Evolutionary conservation across 2,797 vertebrate genomes (phyloP), one percentile per base, ranked within the genome.

Genomic region (Muscicapa comitata): DNA sequence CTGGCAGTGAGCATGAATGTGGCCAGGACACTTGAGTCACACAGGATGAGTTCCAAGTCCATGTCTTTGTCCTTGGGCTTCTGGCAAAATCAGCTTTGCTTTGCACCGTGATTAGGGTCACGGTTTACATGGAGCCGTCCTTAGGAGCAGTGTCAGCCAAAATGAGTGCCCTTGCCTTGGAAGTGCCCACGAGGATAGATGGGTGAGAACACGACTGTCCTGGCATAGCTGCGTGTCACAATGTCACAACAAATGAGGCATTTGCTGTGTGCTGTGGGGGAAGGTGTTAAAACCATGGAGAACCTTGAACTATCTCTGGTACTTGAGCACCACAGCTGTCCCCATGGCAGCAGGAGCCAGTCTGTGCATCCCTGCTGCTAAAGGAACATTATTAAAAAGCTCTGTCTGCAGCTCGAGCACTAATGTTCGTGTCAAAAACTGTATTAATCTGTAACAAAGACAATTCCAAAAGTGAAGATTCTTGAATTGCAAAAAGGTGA

Each of bases 401-500:
- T 53, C 9, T 82, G 51, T 65, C 86, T 93, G 71, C 47, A 88
- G 78, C 82, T 92, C 0, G 1, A 93, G 38, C 45, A n/a, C 45
- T 91, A 25, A 66, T 65, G 73, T 73, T 89, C 58, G n/a, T 24
- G 42, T 96, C 35, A 87, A 74, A 88, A 65, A 55, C 48, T 53
- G 37, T 62, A 94, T 88, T 80, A 92, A 55, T 23, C 43, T 83
- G 10, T 18, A 18, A 92, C 58, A 93, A 63, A 79, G 18, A 24
- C 66, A 92, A 93, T 74, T 91, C 31, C 5, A 24, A 93, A 76
- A 73, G 51, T 80, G 90, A 68, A 71, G 43, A 3, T 71, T 88
- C 57, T 87, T 86, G 47, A 93, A 65, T 55, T 54, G 58, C 10
- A 88, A 63, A 86, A 85, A 95, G 86, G 51, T 66, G 82, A 78